phyloP scores from a whole-genome alignment of 2,113 vertebrate genomes.

The Erythrocercus mccallii region DNA sequence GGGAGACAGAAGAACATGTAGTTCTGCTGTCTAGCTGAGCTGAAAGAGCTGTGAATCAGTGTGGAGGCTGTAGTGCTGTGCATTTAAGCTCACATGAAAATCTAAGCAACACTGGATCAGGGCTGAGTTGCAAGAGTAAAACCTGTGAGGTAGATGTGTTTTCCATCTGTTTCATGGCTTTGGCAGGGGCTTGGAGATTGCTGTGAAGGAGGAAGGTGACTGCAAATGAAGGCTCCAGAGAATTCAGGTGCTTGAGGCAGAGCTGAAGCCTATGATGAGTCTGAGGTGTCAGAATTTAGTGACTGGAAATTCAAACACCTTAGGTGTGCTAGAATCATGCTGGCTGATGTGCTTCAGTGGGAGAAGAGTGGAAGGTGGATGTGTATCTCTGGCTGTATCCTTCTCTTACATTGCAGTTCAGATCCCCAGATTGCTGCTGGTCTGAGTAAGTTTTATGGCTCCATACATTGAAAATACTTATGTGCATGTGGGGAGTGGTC shows the following conservation, averaged over 20 bases:
- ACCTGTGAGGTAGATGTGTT: background rate
- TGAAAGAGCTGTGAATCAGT: background rate
- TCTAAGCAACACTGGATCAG: background rate
- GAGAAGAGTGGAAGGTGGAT: background rate
- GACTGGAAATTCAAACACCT: background rate
- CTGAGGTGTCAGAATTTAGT: background rate
- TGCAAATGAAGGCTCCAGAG: slow-evolving; percentile 30
- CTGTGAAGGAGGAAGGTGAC: background rate
- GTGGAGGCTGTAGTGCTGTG: background rate
- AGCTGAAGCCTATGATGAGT: background rate
- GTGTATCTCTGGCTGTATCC: background rate
- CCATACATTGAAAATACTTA: background rate
- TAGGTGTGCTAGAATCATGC: background rate
- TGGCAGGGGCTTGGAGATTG: background rate
- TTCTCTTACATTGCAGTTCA: background rate
- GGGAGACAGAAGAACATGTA: background rate
- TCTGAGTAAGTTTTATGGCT: background rate
- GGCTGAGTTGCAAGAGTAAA: background rate
- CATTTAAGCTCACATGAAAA: background rate
- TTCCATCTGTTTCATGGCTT: background rate
- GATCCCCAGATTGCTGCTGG: background rate
- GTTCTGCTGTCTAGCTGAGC: background rate
- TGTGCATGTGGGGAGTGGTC: background rate
- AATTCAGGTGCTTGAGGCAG: slow-evolving; percentile 17
- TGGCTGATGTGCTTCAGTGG: background rate